Conservation (phyloP, 2,113 vertebrate genomes). For the Talpa occidentalis region DNA sequence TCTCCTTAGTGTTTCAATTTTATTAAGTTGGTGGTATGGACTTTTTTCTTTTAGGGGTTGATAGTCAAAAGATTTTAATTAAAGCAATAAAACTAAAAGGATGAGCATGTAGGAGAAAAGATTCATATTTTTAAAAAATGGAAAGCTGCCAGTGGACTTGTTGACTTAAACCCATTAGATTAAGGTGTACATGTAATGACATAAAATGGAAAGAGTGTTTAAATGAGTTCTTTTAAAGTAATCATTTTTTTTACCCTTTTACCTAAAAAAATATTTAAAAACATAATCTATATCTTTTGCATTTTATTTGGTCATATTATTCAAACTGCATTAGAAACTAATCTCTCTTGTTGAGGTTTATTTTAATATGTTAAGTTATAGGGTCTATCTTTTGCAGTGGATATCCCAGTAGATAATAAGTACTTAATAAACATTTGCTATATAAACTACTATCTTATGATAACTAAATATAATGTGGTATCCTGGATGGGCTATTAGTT, state of each 20-base stretch:
- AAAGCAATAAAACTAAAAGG: neutral
- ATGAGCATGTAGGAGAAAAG: neutral
- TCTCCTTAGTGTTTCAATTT: conserved; percentile 18
- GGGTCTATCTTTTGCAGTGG: too few relatives aligned
- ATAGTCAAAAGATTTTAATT: conserved; percentile 38
- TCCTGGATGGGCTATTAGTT: neutral
- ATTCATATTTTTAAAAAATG: conserved; percentile 27
- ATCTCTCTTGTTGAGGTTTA: neutral
- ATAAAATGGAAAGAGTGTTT: neutral
- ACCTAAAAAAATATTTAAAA: neutral
- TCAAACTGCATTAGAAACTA: conserved; percentile 49
- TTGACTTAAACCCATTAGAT: neutral
- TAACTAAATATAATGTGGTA: neutral
- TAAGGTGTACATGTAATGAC: neutral
- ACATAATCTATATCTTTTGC: neutral
- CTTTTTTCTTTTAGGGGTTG: conserved; percentile 49
- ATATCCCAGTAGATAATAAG: neutral
- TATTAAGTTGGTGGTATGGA: conserved; percentile 26
- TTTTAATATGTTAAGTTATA: neutral
- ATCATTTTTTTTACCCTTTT: neutral
- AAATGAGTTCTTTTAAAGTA: neutral
- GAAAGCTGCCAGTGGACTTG: neutral
- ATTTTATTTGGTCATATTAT: conserved; percentile 41
- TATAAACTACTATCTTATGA: neutral
- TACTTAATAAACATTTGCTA: conserved; percentile 7